phyloP scores from a whole-genome alignment of 2,888 invertebrate genomes.

The Drosophila seclusa region DNA sequence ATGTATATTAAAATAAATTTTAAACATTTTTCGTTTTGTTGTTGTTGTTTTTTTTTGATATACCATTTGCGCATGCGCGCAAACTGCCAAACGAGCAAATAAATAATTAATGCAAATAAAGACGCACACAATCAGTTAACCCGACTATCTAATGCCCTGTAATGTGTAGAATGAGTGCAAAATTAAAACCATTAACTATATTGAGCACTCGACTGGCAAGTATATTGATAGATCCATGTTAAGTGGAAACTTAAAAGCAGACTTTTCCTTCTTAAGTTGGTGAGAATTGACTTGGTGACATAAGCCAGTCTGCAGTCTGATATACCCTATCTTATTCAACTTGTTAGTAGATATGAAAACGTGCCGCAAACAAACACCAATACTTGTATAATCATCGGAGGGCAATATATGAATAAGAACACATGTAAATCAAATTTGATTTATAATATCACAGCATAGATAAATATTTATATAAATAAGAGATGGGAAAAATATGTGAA shows the following conservation, averaged over 20 bases:
- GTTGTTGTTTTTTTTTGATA: conserved; percentile 42
- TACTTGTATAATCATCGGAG: conserved; percentile 28
- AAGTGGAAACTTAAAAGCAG: neutral
- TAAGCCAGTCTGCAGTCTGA: neutral
- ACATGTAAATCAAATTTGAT: conserved; percentile 75
- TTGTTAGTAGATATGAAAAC: conserved; percentile 46
- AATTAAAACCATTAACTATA: neutral
- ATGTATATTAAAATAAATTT: conserved; percentile 70
- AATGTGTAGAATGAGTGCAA: neutral
- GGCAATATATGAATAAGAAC: conserved; percentile 69
- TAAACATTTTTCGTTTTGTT: conserved; percentile 53
- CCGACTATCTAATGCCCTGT: conserved; percentile 29
- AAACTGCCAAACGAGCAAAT: conserved; percentile 76
- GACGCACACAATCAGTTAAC: conserved; percentile 24
- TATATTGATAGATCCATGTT: accelerated
- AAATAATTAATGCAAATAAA: conserved; percentile 80
- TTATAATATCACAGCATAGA: conserved; percentile 66
- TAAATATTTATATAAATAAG: conserved; percentile 66
- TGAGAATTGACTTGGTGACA: accelerated
- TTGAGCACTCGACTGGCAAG: accelerated
- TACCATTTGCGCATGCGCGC: conserved; percentile 81
- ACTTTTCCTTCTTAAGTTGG: no score
- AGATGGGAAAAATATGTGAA: neutral
- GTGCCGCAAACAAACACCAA: conserved; percentile 55
- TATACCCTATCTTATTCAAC: neutral